These are phyloP conservation scores for Urocynchramus pylzowi DNA, from an alignment of 2,113 vertebrate species.

Conservation along the genomic window DNA sequence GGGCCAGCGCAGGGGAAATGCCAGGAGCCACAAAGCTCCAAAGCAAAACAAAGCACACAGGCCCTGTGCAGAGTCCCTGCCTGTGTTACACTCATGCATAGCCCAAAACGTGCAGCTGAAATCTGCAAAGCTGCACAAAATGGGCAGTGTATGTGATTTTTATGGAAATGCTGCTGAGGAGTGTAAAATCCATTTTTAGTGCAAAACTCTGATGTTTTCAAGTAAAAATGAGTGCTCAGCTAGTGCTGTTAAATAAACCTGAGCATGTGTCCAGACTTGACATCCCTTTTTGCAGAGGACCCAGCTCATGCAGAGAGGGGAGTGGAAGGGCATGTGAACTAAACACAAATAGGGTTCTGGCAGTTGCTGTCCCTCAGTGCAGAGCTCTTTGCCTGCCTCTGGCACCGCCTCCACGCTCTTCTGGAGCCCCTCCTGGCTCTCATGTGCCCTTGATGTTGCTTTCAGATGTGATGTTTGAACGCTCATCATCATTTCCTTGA, in stretches of 20 bases:
- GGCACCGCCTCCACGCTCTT: neutral
- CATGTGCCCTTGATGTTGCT: accelerated
- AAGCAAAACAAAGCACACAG: neutral
- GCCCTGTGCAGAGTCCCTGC: neutral
- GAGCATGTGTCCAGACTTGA: neutral
- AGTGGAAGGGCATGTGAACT: neutral
- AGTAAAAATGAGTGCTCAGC: neutral
- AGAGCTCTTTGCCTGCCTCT: neutral
- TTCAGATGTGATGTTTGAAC: neutral
- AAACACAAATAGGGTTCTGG: neutral
- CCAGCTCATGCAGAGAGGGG: neutral
- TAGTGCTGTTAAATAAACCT: neutral
- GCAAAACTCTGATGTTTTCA: neutral
- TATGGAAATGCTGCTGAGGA: neutral
- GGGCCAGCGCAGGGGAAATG: neutral
- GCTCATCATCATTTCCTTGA: neutral
- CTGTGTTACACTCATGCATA: accelerated
- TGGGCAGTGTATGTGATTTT: neutral
- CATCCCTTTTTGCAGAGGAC: neutral
- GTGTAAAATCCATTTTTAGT: neutral
- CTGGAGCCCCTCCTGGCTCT: neutral
- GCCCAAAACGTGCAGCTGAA: neutral
- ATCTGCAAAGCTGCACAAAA: neutral
- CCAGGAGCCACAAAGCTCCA: neutral
- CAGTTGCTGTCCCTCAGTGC: neutral